These are phyloP conservation scores for Rhynchonycteris naso DNA, from an alignment of 2,797 vertebrate species.

Conservation along the genomic window DNA sequence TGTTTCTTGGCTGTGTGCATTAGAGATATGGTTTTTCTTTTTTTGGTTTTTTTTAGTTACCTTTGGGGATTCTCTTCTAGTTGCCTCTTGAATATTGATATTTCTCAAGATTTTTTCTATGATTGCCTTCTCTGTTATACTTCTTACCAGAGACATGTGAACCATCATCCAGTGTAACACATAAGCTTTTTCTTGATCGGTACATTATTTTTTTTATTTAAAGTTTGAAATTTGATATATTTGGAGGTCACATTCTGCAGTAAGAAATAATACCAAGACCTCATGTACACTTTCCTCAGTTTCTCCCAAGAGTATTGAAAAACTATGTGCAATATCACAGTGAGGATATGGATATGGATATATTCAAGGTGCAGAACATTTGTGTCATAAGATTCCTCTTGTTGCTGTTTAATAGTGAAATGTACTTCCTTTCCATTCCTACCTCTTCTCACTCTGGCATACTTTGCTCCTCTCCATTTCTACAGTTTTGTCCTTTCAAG, in stretches of 20 bases:
- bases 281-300: not conserved
- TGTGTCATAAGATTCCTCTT: not conserved
- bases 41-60: not conserved
- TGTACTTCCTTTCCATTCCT: not conserved
- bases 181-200: not conserved
- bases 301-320: not conserved
- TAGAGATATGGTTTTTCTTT: too few species aligned
- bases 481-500: not conserved
- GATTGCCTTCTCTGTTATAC: not conserved
- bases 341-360: not conserved
- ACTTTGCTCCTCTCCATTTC: not conserved
- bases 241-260: not conserved
- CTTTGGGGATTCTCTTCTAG: not conserved
- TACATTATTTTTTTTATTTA: not conserved
- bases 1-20: not conserved
- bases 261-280: not conserved
- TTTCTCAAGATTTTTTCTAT: not conserved
- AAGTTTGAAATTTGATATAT: not conserved
- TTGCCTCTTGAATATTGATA: not conserved
- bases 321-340: not conserved
- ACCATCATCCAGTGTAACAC: not conserved
- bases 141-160: not conserved
- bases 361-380: not conserved
- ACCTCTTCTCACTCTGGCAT: not conserved
- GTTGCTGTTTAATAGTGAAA: not conserved